Evolutionary conservation across 2,888 invertebrate genomes (phyloP).

Genomic region (Formica aserva): DNA sequence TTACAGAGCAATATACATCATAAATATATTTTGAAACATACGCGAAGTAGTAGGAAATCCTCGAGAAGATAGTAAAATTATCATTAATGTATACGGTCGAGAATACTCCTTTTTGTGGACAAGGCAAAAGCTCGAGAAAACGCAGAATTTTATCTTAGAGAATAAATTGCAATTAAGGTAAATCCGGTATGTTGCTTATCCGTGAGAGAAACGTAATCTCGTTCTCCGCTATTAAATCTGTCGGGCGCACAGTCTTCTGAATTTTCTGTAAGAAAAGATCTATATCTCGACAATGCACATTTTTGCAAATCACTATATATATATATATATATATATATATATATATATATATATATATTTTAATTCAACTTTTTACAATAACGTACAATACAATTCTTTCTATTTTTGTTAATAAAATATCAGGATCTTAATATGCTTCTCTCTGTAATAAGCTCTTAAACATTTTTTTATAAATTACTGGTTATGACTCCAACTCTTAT

Average conservation of each 20-base stretch:
- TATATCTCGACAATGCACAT: neutral
- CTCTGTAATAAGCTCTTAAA: neutral
- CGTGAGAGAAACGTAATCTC: slow-evolving; percentile 61
- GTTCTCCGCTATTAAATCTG: slow-evolving; percentile 61
- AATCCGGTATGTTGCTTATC: slow-evolving; percentile 64
- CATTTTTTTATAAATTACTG: slow-evolving; percentile 2
- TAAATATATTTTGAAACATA: slow-evolving; percentile 10
- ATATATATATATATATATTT: no score
- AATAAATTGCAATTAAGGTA: slow-evolving; percentile 73
- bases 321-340: neutral
- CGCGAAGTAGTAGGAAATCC: slow-evolving; percentile 31
- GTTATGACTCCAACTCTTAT: neutral
- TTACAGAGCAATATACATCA: slow-evolving; percentile 10
- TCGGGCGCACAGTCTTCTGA: slow-evolving; percentile 37
- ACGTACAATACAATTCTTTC: neutral
- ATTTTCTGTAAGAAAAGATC: neutral
- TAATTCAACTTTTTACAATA: slow-evolving; percentile 7
- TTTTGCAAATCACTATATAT: slow-evolving; percentile 5
- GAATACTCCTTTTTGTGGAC: neutral
- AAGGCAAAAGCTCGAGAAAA: slow-evolving; percentile 27
- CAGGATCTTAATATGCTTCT: neutral
- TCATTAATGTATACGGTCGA: neutral
- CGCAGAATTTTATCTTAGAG: slow-evolving; percentile 62
- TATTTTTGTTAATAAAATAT: neutral
- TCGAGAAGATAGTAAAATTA: slow-evolving; percentile 24